Percentiles rank a stretch among this genome's conserved stretches.
Conservation (phyloP, 92 coral and sea anemone genomes). For the Porites rus region DNA sequence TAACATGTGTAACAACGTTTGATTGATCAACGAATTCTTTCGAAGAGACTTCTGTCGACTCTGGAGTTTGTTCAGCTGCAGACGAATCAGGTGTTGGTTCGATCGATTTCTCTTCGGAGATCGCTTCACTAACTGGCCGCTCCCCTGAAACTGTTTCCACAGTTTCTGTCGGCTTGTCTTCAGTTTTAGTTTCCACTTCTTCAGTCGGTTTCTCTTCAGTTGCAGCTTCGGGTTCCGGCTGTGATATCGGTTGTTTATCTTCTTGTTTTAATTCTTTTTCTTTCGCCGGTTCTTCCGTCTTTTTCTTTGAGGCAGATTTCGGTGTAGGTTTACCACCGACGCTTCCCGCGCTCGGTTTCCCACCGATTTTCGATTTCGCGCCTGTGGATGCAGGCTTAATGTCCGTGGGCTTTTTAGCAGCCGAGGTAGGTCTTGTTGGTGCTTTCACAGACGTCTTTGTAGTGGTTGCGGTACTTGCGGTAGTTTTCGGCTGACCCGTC, state of each 20-base stretch:
- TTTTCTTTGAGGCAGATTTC: conserved; percentile 44
- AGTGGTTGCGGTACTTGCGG: conserved; percentile 60
- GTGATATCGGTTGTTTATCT: conserved; percentile 24
- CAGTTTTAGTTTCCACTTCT: not conserved
- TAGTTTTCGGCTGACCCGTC: conserved; percentile 55
- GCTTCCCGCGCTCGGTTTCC: conserved; percentile 42
- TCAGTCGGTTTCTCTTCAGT: conserved; percentile 5
- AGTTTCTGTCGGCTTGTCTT: conserved; percentile 15
- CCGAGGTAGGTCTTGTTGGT: conserved; percentile 31
- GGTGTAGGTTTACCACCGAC: conserved; percentile 20
- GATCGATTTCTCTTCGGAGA: conserved; percentile 19
- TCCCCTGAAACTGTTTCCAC: conserved; percentile 24
- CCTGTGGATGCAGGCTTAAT: conserved; percentile 24
- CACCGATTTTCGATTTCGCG: conserved; percentile 43
- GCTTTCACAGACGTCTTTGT: conserved; percentile 34
- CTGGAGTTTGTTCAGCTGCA: conserved; percentile 16
- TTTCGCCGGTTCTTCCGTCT: conserved; percentile 5
- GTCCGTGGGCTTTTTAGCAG: conserved; percentile 39
- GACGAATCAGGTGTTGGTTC: conserved; percentile 11
- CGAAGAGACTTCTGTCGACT: not conserved
- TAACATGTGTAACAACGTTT: not conserved
- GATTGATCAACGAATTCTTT: conserved; percentile 27
- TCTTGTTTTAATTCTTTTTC: conserved; percentile 17
- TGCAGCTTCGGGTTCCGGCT: not conserved
- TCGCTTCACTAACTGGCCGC: conserved; percentile 5